A percentile compares a stretch with the other conserved stretches of the same genome.
Evolutionary conservation across 2,797 vertebrate genomes (phyloP).

Genomic region (Columba guinea): DNA sequence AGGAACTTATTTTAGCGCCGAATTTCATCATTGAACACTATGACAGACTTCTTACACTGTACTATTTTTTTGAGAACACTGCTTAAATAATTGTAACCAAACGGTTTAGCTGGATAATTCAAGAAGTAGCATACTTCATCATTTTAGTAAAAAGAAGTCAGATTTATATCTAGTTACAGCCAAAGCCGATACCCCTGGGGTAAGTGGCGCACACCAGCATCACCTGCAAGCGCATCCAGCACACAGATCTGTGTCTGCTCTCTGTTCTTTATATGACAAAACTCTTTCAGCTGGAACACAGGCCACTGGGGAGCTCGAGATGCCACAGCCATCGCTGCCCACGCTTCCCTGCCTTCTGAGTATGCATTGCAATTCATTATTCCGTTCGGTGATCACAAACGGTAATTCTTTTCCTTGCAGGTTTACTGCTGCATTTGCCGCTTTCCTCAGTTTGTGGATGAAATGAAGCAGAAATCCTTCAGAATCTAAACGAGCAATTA

Average conservation of each 20-base stretch:
- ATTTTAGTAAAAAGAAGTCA: not conserved
- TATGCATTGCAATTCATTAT: not conserved
- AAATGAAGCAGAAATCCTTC: conserved; percentile 32
- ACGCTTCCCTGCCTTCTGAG: not conserved
- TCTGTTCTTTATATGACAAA: not conserved
- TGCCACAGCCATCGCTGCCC: not conserved
- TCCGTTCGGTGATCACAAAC: not conserved
- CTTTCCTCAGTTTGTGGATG: not conserved
- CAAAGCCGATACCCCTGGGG: no score
- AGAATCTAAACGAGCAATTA: conserved; percentile 37
- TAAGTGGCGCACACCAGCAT: no score
- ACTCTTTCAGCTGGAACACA: not conserved
- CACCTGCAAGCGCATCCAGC: accelerated
- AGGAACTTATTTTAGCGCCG: not conserved
- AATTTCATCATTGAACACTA: not conserved
- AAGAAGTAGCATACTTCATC: not conserved
- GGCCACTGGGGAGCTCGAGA: not conserved
- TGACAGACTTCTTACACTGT: not conserved
- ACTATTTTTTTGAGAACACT: not conserved
- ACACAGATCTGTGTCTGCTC: not conserved
- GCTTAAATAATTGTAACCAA: not conserved
- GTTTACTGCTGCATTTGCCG: not conserved
- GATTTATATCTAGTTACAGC: not conserved
- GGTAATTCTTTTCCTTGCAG: not conserved
- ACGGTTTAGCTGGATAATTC: not conserved